Percentiles rank a stretch among this genome's conserved stretches.
Conservation (phyloP, 2,113 vertebrate species). For the Tringa solitaria region DNA sequence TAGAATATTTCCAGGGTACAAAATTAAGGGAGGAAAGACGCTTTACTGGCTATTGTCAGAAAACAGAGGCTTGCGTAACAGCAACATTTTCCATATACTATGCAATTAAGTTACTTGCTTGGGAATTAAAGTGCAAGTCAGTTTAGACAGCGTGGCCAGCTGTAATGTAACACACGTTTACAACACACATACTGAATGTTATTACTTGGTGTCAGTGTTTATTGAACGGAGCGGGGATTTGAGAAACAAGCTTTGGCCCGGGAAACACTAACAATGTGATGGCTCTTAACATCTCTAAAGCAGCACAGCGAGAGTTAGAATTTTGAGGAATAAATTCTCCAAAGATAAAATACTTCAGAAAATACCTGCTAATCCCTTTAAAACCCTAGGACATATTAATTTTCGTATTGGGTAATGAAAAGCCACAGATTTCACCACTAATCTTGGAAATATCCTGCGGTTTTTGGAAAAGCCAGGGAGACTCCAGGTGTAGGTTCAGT, state of each 20-base stretch:
- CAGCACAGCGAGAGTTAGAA: not conserved
- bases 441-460: not conserved
- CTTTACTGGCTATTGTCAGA: constrained; percentile 15
- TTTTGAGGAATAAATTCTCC: not conserved
- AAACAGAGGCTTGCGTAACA: not conserved
- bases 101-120: not conserved
- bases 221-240: not conserved
- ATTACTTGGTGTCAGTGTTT: constrained; percentile 31
- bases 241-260: not conserved
- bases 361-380: constrained; percentile 11
- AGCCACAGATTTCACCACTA: not conserved
- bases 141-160: not conserved
- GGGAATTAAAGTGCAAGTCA: constrained; percentile 8
- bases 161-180: constrained; percentile 11
- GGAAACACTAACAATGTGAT: not conserved
- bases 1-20: constrained; percentile 16
- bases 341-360: not conserved
- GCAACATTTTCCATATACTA: constrained; percentile 8
- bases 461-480: not conserved
- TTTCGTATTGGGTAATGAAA: not conserved
- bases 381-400: not conserved
- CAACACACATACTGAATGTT: constrained; percentile 29
- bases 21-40: not conserved
- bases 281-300: not conserved
- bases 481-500: not conserved